A percentile compares a stretch with the other conserved stretches of the same genome.
Conservation (phyloP, 2,888 invertebrate species). For the Acanthoscelides obtectus region DNA sequence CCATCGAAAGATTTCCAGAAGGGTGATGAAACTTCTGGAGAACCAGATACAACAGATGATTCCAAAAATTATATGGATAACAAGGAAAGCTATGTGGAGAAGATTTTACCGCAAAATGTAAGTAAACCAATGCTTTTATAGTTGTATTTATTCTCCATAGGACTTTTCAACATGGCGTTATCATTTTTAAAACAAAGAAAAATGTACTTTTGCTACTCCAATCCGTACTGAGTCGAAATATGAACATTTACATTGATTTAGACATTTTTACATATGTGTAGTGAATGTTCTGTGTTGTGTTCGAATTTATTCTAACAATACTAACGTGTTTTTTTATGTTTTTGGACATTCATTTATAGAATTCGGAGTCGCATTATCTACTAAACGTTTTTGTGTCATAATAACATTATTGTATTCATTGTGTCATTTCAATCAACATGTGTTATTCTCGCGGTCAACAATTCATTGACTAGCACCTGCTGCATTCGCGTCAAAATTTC, state of each 20-base stretch:
- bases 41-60: conserved; percentile 7
- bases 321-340: background rate
- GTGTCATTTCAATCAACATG: background rate
- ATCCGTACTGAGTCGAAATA: background rate
- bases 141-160: background rate
- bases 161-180: background rate
- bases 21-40: conserved; percentile 38
- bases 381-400: background rate
- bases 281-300: background rate
- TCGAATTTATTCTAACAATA: background rate
- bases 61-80: conserved; percentile 25
- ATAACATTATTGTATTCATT: background rate
- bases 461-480: conserved; percentile 11
- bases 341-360: background rate
- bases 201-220: background rate
- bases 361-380: background rate
- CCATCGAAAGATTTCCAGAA: conserved; percentile 48
- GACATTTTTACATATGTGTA: too few relatives aligned
- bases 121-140: conserved; percentile 9
- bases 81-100: conserved; percentile 20
- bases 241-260: too few relatives aligned
- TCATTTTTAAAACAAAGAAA: background rate
- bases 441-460: background rate
- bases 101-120: conserved; percentile 19
- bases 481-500: conserved; percentile 19